These are phyloP conservation scores for Crossaster papposus DNA, from an alignment of 53 echinoderm and acorn worm species.

Conservation along the genomic window DNA sequence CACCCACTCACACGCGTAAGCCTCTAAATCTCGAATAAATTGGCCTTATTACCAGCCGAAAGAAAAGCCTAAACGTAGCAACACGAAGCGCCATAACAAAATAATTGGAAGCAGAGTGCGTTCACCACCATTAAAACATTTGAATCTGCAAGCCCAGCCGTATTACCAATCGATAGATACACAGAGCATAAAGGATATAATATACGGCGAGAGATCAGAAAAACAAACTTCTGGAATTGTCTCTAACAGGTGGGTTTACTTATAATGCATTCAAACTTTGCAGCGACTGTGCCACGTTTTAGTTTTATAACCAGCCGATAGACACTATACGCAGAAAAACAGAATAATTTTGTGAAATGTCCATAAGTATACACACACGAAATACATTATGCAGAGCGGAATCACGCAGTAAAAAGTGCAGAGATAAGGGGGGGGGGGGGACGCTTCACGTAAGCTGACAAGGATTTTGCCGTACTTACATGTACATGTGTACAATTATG, in stretches of 20 bases:
- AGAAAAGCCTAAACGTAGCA: not conserved
- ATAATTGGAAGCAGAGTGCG: too few species aligned
- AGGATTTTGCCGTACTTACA: not conserved
- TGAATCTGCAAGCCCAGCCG: not conserved
- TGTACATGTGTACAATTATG: not conserved
- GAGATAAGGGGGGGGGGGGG: not conserved
- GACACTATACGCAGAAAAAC: not conserved
- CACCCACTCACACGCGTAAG: too few species aligned
- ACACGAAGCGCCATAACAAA: too few species aligned
- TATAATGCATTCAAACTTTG: not conserved
- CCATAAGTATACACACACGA: too few species aligned
- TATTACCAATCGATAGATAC: not conserved
- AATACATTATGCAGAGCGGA: too few species aligned
- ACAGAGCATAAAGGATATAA: too few species aligned
- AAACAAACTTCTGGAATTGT: not conserved
- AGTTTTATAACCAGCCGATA: not conserved
- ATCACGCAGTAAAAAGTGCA: not conserved
- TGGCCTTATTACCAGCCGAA: not conserved
- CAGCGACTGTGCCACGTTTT: not conserved
- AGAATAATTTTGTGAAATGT: too few species aligned
- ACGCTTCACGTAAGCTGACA: not conserved
- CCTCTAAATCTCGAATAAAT: too few species aligned
- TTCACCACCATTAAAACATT: too few species aligned
- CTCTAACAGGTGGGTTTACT: not conserved
- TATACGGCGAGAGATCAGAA: not conserved